These are phyloP conservation scores for Hylaeus volcanicus DNA, from an alignment of 1,140 invertebrate species.

Conservation along the genomic window DNA sequence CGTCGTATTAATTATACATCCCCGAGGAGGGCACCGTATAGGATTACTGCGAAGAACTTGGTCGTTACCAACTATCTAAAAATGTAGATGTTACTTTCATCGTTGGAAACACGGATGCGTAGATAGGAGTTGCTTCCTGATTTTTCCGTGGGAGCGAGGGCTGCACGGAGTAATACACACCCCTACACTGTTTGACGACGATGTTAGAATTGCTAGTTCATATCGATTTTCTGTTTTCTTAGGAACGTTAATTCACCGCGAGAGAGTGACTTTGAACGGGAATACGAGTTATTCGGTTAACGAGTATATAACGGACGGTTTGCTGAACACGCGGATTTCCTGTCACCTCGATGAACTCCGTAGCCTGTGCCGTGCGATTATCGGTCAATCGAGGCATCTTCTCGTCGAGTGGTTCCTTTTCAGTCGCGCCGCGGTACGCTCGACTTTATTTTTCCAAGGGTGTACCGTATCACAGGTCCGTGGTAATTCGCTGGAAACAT, in stretches of 20 bases:
- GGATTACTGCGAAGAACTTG: neutral
- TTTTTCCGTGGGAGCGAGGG: no score
- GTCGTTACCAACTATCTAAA: neutral
- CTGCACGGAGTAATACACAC: no score
- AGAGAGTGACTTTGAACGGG: neutral
- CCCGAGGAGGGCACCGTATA: neutral
- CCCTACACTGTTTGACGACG: no score
- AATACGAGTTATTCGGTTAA: constrained; percentile 16
- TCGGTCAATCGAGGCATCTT: constrained; percentile 31
- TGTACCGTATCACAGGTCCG: neutral
- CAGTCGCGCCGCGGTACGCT: neutral
- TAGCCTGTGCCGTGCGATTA: constrained; percentile 1
- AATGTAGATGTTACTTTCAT: neutral
- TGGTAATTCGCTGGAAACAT: neutral
- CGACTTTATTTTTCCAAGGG: neutral
- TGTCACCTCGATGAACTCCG: constrained; percentile 21
- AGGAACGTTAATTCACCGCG: neutral
- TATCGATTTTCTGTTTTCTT: neutral
- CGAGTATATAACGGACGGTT: neutral
- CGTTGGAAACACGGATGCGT: no score
- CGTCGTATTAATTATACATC: constrained; percentile 35
- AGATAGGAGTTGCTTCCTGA: neutral
- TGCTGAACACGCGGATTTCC: constrained; percentile 1
- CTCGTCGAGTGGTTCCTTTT: neutral
- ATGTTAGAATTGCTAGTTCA: no score